Conservation (phyloP, 2,797 vertebrate genomes). For the Emydoidea blandingii region DNA sequence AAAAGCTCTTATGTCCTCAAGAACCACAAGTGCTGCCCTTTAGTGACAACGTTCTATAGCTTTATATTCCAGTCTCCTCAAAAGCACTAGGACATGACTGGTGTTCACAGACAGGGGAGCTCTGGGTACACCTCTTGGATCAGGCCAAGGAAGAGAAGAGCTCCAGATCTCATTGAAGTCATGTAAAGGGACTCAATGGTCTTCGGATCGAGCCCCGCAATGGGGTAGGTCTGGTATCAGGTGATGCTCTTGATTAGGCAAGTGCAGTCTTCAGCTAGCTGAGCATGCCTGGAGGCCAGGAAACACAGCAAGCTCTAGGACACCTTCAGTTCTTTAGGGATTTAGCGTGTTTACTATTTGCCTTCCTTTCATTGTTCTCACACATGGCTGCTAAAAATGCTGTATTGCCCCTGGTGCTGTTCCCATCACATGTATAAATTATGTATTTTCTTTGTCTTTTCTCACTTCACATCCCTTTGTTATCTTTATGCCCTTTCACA, state of each 20-base stretch:
- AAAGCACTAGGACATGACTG: background rate
- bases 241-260: background rate
- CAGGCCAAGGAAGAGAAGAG: no score
- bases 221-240: background rate
- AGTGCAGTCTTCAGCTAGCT: background rate
- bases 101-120: background rate
- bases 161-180: rapidly evolving
- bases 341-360: background rate
- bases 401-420: background rate
- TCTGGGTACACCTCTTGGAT: rapidly evolving
- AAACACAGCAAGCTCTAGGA: background rate
- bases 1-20: background rate
- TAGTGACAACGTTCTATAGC: rapidly evolving
- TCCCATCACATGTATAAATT: conserved; percentile 5
- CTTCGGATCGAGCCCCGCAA: background rate
- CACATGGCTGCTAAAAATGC: background rate
- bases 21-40: rapidly evolving
- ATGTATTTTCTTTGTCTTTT: conserved; percentile 29
- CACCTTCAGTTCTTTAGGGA: background rate
- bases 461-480: background rate
- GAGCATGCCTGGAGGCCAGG: background rate
- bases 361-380: background rate
- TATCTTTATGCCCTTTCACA: background rate
- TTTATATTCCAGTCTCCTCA: background rate
- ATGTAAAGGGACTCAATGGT: background rate